phyloP scores from a whole-genome alignment of 23 tunicate species.

The Trididemnum clinides region DNA sequence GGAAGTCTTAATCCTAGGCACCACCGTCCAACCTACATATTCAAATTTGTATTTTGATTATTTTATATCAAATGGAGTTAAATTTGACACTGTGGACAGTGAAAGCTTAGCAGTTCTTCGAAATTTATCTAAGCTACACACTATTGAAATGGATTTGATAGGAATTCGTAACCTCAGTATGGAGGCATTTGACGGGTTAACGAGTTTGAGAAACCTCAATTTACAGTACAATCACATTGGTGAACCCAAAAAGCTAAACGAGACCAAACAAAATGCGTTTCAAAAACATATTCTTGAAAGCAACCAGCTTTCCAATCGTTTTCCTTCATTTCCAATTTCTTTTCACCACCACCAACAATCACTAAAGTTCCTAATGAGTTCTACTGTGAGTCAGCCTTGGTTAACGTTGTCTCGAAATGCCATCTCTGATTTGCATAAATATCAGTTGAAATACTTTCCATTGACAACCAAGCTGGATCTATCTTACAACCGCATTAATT shows the following conservation, averaged over 20 bases:
- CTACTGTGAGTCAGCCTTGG: too few relatives aligned
- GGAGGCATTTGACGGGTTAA: neutral
- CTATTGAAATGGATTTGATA: neutral
- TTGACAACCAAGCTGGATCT: neutral
- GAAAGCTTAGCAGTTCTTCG: neutral
- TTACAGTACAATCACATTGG: neutral
- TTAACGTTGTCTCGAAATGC: neutral
- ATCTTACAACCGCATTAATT: conserved; percentile 27
- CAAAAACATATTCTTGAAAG: neutral
- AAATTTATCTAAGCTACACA: neutral
- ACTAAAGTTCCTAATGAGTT: too few relatives aligned
- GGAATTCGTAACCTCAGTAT: neutral
- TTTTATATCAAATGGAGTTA: neutral
- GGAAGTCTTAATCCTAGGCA: neutral
- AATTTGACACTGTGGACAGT: neutral
- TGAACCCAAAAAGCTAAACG: neutral
- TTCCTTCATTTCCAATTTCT: neutral
- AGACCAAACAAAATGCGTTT: neutral
- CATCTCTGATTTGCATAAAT: neutral
- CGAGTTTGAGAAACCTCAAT: neutral
- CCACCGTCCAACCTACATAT: neutral
- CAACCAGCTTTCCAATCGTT: neutral
- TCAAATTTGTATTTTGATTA: neutral
- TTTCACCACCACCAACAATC: too few relatives aligned
- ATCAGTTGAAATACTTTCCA: neutral